phyloP scores from a whole-genome alignment of 2,888 invertebrate species.

The Nephrocerus scutellatus region DNA sequence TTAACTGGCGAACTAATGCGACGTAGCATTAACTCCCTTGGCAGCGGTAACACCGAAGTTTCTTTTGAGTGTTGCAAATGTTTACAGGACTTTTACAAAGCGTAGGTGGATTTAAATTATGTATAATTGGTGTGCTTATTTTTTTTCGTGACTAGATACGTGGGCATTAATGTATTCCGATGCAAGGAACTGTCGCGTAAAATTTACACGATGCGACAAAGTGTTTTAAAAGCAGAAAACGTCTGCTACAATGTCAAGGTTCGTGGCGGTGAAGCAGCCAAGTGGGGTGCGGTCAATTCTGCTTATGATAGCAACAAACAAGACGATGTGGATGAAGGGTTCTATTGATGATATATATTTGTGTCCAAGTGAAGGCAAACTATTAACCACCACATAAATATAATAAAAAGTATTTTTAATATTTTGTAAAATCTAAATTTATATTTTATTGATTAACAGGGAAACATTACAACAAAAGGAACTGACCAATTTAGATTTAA shows the following conservation, averaged over 20 bases:
- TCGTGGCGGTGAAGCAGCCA: constrained; percentile 67
- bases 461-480: not conserved
- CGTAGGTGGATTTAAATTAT: constrained; percentile 30
- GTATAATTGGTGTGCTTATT: constrained; percentile 3
- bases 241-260: constrained; percentile 75
- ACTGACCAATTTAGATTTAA: constrained; percentile 4
- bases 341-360: constrained; percentile 28
- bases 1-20: constrained; percentile 88
- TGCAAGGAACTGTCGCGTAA: constrained; percentile 65
- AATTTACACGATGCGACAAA: constrained; percentile 62
- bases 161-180: constrained; percentile 49
- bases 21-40: constrained; percentile 74
- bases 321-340: constrained; percentile 49
- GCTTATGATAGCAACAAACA: constrained; percentile 44
- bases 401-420: not conserved
- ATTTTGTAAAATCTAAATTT: not conserved
- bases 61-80: constrained; percentile 66
- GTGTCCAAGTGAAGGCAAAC: constrained; percentile 41
- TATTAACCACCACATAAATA: no score
- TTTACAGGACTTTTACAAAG: constrained; percentile 52
- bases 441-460: not conserved
- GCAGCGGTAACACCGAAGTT: constrained; percentile 64
- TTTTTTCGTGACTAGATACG: constrained; percentile 37
- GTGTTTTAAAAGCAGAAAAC: constrained; percentile 74
- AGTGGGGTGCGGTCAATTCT: constrained; percentile 49